Conservation (phyloP, 2,113 vertebrate genomes). For the Tursiops truncatus region DNA sequence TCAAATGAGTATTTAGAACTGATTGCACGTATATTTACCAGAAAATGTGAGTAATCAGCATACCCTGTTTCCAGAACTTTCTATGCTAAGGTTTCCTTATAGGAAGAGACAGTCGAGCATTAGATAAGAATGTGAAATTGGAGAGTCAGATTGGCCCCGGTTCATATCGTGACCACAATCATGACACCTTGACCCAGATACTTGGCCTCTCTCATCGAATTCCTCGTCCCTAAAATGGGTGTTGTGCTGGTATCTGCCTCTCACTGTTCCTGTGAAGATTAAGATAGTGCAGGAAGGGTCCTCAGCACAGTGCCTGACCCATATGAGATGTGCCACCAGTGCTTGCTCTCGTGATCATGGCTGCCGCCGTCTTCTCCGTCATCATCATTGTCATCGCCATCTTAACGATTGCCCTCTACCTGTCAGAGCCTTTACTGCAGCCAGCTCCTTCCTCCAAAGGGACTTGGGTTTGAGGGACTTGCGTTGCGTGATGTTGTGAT, state of each 20-base stretch:
- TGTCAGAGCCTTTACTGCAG: background rate
- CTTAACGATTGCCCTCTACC: background rate
- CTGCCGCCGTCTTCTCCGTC: background rate
- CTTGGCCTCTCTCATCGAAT: background rate
- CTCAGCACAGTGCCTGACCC: background rate
- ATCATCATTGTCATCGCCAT: background rate
- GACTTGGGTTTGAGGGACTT: background rate
- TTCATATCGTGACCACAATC: background rate
- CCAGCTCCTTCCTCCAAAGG: background rate
- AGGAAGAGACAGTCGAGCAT: background rate
- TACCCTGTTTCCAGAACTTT: slow-evolving; percentile 43
- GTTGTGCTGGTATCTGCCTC: background rate
- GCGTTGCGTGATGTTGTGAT: background rate
- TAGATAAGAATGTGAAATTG: background rate
- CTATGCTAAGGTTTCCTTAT: background rate
- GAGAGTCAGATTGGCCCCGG: background rate
- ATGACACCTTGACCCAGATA: background rate
- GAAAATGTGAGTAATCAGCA: slow-evolving; percentile 45
- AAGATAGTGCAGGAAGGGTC: background rate
- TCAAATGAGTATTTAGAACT: slow-evolving; percentile 45
- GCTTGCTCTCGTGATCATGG: background rate
- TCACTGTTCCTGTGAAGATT: background rate
- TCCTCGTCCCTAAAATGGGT: background rate
- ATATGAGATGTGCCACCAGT: rapidly evolving
- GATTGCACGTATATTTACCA: background rate